Evolutionary conservation across 1,140 invertebrate genomes (phyloP), one percentile per base, ranked within the genome.

Genomic region (Nylanderia fulva): DNA sequence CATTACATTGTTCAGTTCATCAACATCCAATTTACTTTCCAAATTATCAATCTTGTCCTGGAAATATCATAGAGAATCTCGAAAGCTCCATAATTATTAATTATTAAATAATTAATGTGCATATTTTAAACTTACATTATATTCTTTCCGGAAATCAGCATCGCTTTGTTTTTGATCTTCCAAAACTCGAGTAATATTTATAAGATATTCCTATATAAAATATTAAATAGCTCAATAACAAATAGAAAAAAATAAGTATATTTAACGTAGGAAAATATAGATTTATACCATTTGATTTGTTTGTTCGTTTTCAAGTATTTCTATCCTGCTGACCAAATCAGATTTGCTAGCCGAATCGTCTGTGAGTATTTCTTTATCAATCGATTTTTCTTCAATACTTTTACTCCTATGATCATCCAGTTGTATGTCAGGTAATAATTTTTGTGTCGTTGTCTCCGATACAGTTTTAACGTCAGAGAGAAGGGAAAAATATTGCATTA

Each of bases 201-300:
- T 85, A 33, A 92, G 69, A 36, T 75, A 72, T 66, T 90, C 82
- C 92, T 93, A 39, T 24, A 48, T 48, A 79, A 76, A 72, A 80
- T 66, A 58, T 45, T 68, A 9, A 86, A 9, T 84, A 56, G 24
- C 52, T 33, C 13, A 75, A 60, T 4, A 58, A 6, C 39, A 27
- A 54, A 1, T 33, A 29, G n/a, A n/a, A n/a, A n/a, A n/a, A n/a
- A n/a, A n/a, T n/a, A n/a, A n/a, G 15, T 15, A 64, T 7, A 21
- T 48, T 18, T 39, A 54, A 15, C 5, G 1, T n/a, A 29, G 9
- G 36, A 11, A 45, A 58, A 84, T 42, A 71, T 75, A n/a, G 18
- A 77, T 80, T 86, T 90, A 91, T 88, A 94, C 93, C 66, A 71
- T 85, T 63, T 92, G 91, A 80, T 88, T 54, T 4, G 39, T 58